phyloP scores from a whole-genome alignment of 1,140 invertebrate genomes.

The Heliconius melpomene region DNA sequence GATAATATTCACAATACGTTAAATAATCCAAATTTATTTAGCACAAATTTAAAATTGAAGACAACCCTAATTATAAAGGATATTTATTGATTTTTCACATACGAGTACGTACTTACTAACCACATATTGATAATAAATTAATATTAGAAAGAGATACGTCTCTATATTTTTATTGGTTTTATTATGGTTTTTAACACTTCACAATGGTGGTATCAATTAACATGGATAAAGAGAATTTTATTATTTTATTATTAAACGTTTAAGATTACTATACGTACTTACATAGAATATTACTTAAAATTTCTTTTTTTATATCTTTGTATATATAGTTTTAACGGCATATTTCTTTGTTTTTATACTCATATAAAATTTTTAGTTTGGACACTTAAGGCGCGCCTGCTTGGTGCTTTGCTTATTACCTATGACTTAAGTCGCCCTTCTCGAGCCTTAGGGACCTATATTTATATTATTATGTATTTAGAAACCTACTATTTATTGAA shows the following conservation, averaged over 20 bases:
- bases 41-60: background rate
- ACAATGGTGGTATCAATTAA: background rate
- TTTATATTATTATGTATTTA: no score
- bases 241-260: background rate
- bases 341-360: no score
- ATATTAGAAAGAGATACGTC: background rate
- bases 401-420: background rate
- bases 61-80: background rate
- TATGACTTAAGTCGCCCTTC: no score
- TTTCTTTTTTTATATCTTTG: no score
- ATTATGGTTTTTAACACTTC: conserved; percentile 5
- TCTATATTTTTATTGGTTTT: conserved; percentile 9
- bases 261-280: background rate
- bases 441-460: no score
- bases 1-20: background rate
- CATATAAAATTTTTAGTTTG: no score
- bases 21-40: background rate
- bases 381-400: no score
- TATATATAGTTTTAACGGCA: no score
- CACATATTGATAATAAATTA: conserved; percentile 6
- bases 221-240: background rate
- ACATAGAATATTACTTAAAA: background rate
- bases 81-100: conserved; percentile 16
- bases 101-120: background rate
- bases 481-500: no score